Evolutionary conservation across 2,113 vertebrate genomes (phyloP).

Genomic region (Shinisaurus crocodilurus): DNA sequence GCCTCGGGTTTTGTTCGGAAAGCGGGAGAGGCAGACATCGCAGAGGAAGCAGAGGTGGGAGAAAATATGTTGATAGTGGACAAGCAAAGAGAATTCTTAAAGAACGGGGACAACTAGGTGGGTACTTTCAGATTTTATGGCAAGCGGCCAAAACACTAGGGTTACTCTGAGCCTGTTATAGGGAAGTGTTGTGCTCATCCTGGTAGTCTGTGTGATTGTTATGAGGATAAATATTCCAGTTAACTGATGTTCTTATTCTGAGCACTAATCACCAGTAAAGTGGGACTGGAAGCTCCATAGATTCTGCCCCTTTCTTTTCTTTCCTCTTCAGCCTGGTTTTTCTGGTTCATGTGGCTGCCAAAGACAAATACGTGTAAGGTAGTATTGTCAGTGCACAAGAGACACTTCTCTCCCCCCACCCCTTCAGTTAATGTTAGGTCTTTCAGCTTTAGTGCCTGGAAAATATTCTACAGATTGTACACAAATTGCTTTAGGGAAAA

Average conservation of each 20-base stretch:
- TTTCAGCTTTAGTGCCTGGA: conserved; percentile 56
- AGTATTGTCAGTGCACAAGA: conserved; percentile 22
- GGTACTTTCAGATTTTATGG: no score
- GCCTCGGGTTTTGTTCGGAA: neutral
- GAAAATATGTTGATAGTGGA: neutral
- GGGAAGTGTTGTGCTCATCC: no score
- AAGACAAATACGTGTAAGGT: neutral
- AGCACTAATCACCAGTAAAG: neutral
- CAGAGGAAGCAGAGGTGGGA: neutral
- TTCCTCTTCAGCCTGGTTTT: neutral
- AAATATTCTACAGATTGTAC: conserved; percentile 55
- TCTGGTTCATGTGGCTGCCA: conserved; percentile 17
- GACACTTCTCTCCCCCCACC: neutral
- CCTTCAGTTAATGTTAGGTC: conserved; percentile 45
- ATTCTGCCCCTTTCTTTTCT: neutral
- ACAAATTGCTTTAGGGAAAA: conserved; percentile 57
- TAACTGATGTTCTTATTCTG: neutral
- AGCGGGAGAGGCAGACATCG: neutral
- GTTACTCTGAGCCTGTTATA: neutral
- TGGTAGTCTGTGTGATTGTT: neutral
- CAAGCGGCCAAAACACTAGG: neutral
- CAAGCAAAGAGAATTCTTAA: neutral
- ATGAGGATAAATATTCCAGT: neutral
- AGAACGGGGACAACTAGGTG: neutral
- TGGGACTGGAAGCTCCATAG: neutral